A percentile compares a stretch with the other conserved stretches of the same genome.
phyloP scores from a whole-genome alignment of 1,140 invertebrate genomes.

The Globodera rostochiensis region DNA sequence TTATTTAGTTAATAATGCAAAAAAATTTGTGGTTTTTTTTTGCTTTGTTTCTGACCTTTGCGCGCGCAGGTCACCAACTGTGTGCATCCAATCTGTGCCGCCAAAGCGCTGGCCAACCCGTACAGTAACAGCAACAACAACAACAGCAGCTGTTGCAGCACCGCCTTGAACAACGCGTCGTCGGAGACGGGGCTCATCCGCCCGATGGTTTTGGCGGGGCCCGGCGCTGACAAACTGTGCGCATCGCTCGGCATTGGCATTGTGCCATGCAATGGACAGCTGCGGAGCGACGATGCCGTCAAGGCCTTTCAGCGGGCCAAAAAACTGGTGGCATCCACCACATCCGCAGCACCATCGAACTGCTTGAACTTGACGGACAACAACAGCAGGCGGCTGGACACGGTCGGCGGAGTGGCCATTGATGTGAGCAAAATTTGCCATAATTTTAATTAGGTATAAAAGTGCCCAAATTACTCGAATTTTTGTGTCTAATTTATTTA shows the following conservation, averaged over 20 bases:
- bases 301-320: not conserved
- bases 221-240: slow-evolving; percentile 40
- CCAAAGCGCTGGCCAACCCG: slow-evolving; percentile 13
- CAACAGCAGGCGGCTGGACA: slow-evolving; percentile 34
- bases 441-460: too few relatives aligned
- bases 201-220: slow-evolving; percentile 39
- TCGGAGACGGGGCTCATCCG: slow-evolving; percentile 23
- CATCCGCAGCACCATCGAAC: not conserved
- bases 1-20: not conserved
- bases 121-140: not conserved
- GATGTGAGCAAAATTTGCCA: slow-evolving; percentile 19
- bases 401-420: slow-evolving; percentile 46
- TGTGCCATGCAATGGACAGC: slow-evolving; percentile 32
- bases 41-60: not conserved
- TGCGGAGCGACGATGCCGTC: slow-evolving; percentile 29
- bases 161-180: too few relatives aligned
- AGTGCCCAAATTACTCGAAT: not conserved
- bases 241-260: slow-evolving; percentile 20
- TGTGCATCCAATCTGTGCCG: slow-evolving; percentile 24
- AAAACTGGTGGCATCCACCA: not conserved
- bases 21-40: not conserved
- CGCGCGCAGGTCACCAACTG: slow-evolving; percentile 32
- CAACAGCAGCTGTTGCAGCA: slow-evolving; percentile 2
- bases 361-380: not conserved
- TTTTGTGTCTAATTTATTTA: not conserved